A percentile compares a stretch with the other conserved stretches of the same genome.
These are phyloP conservation scores for Pangasius krempfi DNA, from an alignment of 2,797 vertebrate genomes.

Conservation along the genomic window DNA sequence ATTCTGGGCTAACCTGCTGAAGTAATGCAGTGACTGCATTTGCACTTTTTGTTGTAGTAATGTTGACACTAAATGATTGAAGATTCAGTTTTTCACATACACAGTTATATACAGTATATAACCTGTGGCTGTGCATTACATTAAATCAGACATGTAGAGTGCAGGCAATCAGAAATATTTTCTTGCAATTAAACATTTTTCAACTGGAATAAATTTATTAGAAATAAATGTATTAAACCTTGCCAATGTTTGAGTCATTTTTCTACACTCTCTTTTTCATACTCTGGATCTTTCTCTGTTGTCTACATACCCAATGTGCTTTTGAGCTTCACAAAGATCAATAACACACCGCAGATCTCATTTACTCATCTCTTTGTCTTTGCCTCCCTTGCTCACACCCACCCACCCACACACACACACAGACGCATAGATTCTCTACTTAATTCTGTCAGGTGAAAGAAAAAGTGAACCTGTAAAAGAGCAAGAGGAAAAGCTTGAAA, in stretches of 20 bases:
- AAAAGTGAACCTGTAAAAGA: not conserved
- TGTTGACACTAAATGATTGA: not conserved
- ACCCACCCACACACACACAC: not conserved
- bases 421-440: not conserved
- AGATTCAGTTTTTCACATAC: too few relatives aligned
- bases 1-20: not conserved
- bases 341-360: not conserved
- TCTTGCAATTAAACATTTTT: not conserved
- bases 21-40: not conserved
- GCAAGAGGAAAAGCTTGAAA: not conserved
- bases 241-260: not conserved
- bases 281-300: not conserved
- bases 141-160: not conserved
- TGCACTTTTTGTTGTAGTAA: not conserved
- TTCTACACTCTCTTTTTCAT: not conserved
- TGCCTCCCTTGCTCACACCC: not conserved
- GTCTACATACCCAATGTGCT: not conserved
- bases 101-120: too few relatives aligned
- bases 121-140: too few relatives aligned
- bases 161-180: not conserved
- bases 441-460: not conserved
- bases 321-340: conserved; percentile 7
- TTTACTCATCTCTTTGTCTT: conserved; percentile 4
- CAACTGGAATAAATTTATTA: not conserved
- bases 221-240: too few relatives aligned